These are phyloP conservation scores for Dreissena polymorpha DNA, from an alignment of 1,140 invertebrate species.

Conservation along the genomic window DNA sequence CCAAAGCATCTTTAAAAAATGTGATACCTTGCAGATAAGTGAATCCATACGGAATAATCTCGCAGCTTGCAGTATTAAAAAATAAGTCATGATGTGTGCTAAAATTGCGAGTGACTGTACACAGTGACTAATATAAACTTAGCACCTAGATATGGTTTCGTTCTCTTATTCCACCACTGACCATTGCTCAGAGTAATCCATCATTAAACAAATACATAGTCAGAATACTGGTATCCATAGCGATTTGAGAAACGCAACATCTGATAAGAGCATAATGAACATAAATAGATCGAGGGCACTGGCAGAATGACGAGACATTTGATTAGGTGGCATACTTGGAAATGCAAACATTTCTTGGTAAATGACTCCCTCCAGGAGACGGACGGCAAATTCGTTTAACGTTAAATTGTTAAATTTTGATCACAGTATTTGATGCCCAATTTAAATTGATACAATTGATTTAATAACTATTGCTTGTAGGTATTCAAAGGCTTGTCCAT, in stretches of 20 bases:
- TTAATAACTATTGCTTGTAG: too few species aligned
- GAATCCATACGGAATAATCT: neutral
- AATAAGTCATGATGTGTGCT: neutral
- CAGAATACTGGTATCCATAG: constrained; percentile 49
- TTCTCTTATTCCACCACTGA: neutral
- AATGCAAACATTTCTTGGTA: too few species aligned
- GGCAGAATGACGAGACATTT: too few species aligned
- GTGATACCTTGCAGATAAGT: neutral
- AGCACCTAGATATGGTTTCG: neutral
- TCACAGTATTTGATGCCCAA: too few species aligned
- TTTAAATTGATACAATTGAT: too few species aligned
- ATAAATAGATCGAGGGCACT: too few species aligned
- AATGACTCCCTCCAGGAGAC: too few species aligned
- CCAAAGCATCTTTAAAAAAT: too few species aligned
- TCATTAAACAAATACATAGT: constrained; percentile 51
- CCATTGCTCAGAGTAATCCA: neutral
- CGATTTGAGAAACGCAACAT: constrained; percentile 49
- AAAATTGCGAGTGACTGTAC: neutral
- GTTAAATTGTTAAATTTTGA: too few species aligned
- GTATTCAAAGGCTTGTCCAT: too few species aligned
- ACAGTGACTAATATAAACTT: neutral
- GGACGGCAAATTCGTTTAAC: too few species aligned
- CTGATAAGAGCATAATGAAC: constrained; percentile 20
- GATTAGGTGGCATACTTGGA: too few species aligned
- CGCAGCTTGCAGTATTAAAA: neutral